Evolutionary conservation across 2,797 vertebrate genomes (phyloP).

Genomic region (Lacerta viridis): DNA sequence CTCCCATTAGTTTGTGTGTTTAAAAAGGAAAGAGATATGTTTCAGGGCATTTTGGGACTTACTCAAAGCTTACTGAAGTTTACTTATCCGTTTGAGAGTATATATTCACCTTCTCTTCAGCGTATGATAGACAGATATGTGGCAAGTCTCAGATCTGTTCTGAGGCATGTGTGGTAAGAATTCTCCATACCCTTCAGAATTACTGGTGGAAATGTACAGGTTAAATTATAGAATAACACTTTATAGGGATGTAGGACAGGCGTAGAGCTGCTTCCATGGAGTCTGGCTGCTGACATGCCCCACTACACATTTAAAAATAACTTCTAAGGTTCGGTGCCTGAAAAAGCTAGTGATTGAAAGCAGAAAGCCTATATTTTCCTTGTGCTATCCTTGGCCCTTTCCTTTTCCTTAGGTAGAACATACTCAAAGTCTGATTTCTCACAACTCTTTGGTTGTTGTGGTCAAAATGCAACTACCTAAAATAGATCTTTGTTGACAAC

Average conservation of each 20-base stretch:
- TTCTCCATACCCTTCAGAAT: not conserved
- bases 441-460: not conserved
- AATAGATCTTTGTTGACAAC: not conserved
- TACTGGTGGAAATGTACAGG: not conserved
- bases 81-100: not conserved
- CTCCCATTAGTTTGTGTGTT: not conserved
- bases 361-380: not conserved
- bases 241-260: not conserved
- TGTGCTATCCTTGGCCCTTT: not conserved
- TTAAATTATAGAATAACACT: not conserved
- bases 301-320: not conserved
- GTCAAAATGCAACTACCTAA: not conserved
- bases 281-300: not conserved
- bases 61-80: not conserved
- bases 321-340: not conserved
- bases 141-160: not conserved
- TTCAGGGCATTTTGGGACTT: not conserved
- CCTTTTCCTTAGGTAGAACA: not conserved
- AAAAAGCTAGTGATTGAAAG: not conserved
- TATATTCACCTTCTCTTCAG: not conserved
- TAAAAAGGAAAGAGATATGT: not conserved
- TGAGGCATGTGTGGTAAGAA: not conserved
- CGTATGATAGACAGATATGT: not conserved
- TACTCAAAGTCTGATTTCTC: not conserved
- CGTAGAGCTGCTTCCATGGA: not conserved